These are phyloP conservation scores for Nipponacmea schrenckii DNA, from an alignment of 2,888 invertebrate genomes.

Conservation along the genomic window DNA sequence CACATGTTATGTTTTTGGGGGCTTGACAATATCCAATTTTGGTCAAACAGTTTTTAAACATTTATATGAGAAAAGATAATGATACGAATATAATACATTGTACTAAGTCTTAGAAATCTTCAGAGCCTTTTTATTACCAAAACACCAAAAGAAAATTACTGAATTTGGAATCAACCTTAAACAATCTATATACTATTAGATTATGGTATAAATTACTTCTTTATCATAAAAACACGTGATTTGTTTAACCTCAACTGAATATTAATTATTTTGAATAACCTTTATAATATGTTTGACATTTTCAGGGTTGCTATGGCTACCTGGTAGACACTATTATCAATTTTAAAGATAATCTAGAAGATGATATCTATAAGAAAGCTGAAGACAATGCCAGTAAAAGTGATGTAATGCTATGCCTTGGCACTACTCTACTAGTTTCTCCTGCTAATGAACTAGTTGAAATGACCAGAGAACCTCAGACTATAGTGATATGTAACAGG, in stretches of 20 bases:
- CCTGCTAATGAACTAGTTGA: slow-evolving; percentile 59
- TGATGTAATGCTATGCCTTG: slow-evolving; percentile 62
- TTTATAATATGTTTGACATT: background rate
- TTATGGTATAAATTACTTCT: no score
- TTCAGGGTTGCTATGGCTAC: slow-evolving; percentile 51
- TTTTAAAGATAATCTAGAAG: slow-evolving; percentile 59
- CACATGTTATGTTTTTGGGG: background rate
- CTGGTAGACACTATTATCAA: slow-evolving; percentile 64
- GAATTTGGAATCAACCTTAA: no score
- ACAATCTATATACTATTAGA: no score
- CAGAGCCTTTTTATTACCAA: no score
- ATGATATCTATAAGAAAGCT: slow-evolving; percentile 48
- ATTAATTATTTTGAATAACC: no score
- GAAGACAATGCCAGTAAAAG: slow-evolving; percentile 35
- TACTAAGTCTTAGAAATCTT: no score
- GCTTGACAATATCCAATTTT: background rate
- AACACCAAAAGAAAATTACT: no score
- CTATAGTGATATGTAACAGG: slow-evolving; percentile 59
- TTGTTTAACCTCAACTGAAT: no score
- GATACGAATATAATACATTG: background rate
- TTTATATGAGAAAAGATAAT: background rate
- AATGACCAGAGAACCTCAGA: slow-evolving; percentile 39
- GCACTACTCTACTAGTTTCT: slow-evolving; percentile 61
- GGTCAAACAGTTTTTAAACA: background rate
- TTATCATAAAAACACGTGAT: no score